Evolutionary conservation across 2,888 invertebrate genomes (phyloP).

Genomic region (Pseudanteris insignis): DNA sequence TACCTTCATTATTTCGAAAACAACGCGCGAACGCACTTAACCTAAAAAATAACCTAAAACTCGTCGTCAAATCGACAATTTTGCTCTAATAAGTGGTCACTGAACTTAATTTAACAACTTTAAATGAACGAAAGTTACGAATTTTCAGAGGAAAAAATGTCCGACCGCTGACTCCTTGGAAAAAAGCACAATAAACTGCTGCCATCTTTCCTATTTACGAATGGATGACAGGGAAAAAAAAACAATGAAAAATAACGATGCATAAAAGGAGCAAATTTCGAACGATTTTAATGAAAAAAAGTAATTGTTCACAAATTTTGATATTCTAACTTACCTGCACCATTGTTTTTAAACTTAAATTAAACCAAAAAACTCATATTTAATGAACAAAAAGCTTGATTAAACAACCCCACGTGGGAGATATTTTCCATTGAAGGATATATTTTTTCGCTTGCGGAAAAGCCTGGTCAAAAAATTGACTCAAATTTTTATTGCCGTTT

Average conservation of each 20-base stretch:
- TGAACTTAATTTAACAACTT: slow-evolving; percentile 22
- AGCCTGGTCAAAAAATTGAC: slow-evolving; percentile 61
- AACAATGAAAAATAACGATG: slow-evolving; percentile 62
- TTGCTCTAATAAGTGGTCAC: slow-evolving; percentile 25
- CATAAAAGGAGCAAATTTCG: slow-evolving; percentile 33
- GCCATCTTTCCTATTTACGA: slow-evolving; percentile 67
- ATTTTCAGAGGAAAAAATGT: slow-evolving; percentile 59
- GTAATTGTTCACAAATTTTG: slow-evolving; percentile 42
- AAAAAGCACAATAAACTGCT: slow-evolving; percentile 66
- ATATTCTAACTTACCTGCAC: slow-evolving; percentile 62
- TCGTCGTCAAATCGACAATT: slow-evolving; percentile 31
- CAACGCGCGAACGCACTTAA: slow-evolving; percentile 46
- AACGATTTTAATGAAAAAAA: slow-evolving; percentile 31
- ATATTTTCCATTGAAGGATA: slow-evolving; percentile 65
- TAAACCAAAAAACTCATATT: slow-evolving; percentile 65
- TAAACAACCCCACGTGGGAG: slow-evolving; percentile 66
- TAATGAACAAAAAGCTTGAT: slow-evolving; percentile 65
- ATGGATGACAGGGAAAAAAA: slow-evolving; percentile 65
- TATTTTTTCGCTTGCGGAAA: slow-evolving; percentile 63
- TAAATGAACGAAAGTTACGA: slow-evolving; percentile 35
- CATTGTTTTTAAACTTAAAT: slow-evolving; percentile 63
- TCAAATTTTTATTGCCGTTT: slow-evolving; percentile 36
- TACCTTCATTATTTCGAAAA: slow-evolving; percentile 48
- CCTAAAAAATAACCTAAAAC: slow-evolving; percentile 45
- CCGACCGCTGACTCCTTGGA: slow-evolving; percentile 56